Base-by-base conservation (phyloP, 2,113 vertebrate species). In the Neopipo cinnamomea region DNA sequence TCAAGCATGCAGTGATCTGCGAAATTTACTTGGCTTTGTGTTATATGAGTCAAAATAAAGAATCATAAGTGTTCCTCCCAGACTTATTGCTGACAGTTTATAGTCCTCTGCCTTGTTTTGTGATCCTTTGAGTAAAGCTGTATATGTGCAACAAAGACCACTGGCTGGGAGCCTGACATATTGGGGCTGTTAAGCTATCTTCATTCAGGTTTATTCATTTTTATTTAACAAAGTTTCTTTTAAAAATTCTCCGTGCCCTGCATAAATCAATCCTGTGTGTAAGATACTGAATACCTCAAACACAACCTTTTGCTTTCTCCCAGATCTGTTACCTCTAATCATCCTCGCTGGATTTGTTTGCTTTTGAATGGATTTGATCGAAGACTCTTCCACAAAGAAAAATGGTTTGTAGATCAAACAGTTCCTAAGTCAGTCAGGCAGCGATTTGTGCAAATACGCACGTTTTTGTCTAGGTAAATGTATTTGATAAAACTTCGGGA, bases 251-350 rank as follows among this genome's bases (percentile, higher is more conserved):
- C 39, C 35, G 6, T 65, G 74, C 33, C 74, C 65, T 85, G 58
- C 59, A 46, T 81, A 81, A 85, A 55, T 73, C 70, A 74, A 22
- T 72, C 68, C 31, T 37, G 31, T 35, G 17, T 63, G n/a, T 44
- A 24, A 87, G 55, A n/a, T 42, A 27, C 49, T 7, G 3, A 59
- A 50, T 52, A 37, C 59, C 33, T 88, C 87, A 70, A 61, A 55
- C 82, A 49, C 68, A 70, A 25, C 59, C 46, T 93, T 93, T 67
- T 91, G 89, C 83, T 93, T 85, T 78, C 79, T 74, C 83, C 76
- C 71, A 78, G 79, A 82, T 88, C 49, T 78, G 70, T 78, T 81
- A 12, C 55, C 55, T 96, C 84, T 88, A 37, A 82, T 81, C 91
- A 70, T 47, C 87, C 79, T 85, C 3, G 7, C 61, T 70, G 70